Conservation (phyloP, 2,113 vertebrate genomes). For the Hippoglossus stenolepis region DNA sequence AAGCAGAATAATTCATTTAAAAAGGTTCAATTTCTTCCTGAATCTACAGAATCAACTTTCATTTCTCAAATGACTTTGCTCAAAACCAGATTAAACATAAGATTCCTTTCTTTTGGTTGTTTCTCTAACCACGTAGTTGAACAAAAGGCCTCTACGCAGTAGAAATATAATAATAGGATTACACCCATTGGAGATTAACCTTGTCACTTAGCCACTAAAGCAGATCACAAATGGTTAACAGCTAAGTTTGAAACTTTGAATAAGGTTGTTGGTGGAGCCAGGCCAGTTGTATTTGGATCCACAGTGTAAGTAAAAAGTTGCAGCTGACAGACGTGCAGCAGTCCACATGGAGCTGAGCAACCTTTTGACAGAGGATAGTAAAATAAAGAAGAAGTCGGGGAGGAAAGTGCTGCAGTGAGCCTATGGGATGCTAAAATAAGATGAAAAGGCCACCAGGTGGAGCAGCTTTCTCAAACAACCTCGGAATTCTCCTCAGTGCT, state of each 20-base stretch:
- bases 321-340: neutral
- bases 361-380: neutral
- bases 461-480: slow-evolving; percentile 24
- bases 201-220: slow-evolving; percentile 39
- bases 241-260: slow-evolving; percentile 19
- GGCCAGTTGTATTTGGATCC: neutral
- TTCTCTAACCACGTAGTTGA: neutral
- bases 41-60: neutral
- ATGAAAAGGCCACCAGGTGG: slow-evolving; percentile 52
- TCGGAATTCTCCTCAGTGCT: neutral
- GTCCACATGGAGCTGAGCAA: neutral
- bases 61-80: slow-evolving; percentile 16
- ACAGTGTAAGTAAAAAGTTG: neutral
- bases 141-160: slow-evolving; percentile 15
- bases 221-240: slow-evolving; percentile 47
- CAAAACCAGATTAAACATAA: slow-evolving; percentile 9
- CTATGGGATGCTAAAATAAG: neutral
- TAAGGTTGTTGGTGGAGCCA: neutral
- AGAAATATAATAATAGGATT: slow-evolving; percentile 65
- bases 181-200: slow-evolving; percentile 54
- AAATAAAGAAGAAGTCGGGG: neutral
- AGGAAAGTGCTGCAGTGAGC: neutral
- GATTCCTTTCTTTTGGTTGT: neutral
- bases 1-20: slow-evolving; percentile 1
- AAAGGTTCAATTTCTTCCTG: neutral